Conservation (phyloP, 1,140 invertebrate species). For the Sipha flava region DNA sequence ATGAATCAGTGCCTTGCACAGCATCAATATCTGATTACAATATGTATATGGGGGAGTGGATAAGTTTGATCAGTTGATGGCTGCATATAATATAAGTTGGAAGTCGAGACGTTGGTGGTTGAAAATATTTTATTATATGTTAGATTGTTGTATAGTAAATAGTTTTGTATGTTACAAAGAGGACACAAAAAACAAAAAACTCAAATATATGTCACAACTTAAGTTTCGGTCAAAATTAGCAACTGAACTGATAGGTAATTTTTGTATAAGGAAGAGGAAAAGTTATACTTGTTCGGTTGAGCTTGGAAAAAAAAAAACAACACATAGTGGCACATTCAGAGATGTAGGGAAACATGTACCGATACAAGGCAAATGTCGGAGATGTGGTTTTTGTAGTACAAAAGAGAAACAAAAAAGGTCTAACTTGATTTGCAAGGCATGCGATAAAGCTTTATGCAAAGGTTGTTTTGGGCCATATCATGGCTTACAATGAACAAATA, state of each 20-base stretch:
- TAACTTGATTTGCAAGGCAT: background rate
- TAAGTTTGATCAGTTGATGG: background rate
- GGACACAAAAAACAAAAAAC: slow-evolving; percentile 2
- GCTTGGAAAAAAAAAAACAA: background rate
- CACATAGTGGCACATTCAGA: background rate
- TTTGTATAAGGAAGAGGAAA: background rate
- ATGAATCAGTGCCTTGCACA: background rate
- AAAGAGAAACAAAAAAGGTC: background rate
- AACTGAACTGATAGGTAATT: background rate
- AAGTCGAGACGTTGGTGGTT: slow-evolving; percentile 28
- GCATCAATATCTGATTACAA: background rate
- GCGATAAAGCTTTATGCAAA: background rate
- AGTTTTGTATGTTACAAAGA: slow-evolving; percentile 25
- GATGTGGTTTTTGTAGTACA: background rate
- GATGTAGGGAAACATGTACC: background rate
- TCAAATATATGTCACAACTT: background rate
- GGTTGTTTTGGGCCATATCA: background rate
- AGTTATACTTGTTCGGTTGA: background rate
- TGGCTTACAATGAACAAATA: background rate
- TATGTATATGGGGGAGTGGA: background rate
- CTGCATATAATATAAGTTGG: background rate
- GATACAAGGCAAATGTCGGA: background rate
- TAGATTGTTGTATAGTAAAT: slow-evolving; percentile 34
- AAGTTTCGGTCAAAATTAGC: background rate
- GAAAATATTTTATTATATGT: slow-evolving; percentile 32